These are phyloP conservation scores for Zaprionus lachaisei DNA, from an alignment of 1,140 invertebrate genomes.

Conservation along the genomic window DNA sequence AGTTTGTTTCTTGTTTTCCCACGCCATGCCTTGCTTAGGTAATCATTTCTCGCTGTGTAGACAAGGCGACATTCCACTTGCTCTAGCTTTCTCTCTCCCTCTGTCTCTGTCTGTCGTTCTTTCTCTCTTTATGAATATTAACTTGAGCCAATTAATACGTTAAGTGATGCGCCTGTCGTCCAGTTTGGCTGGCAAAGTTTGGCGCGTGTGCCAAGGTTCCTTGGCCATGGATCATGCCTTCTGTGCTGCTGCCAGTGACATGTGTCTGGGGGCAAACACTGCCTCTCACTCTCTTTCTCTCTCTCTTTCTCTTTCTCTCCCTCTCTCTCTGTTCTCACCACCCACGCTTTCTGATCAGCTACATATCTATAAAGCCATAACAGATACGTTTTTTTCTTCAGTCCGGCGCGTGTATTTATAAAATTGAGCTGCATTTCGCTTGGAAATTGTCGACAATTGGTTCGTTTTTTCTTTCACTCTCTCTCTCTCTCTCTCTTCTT, in stretches of 20 bases:
- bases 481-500: background rate
- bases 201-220: slow-evolving; percentile 73
- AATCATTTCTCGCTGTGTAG: background rate
- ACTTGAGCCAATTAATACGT: slow-evolving; percentile 80
- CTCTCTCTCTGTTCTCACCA: background rate
- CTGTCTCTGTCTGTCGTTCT: background rate
- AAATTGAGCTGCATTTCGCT: slow-evolving; percentile 31
- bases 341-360: background rate
- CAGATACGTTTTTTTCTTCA: slow-evolving; percentile 3
- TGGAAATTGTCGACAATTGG: slow-evolving; percentile 40
- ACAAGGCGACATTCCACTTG: background rate
- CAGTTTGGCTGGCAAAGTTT: slow-evolving; percentile 32
- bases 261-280: slow-evolving; percentile 45
- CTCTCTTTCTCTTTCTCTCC: background rate
- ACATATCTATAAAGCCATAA: background rate
- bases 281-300: slow-evolving; percentile 1
- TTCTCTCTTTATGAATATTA: slow-evolving; percentile 62
- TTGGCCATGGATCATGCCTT: slow-evolving; percentile 27
- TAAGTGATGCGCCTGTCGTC: slow-evolving; percentile 67
- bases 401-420: slow-evolving; percentile 27
- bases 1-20: background rate
- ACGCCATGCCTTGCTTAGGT: background rate
- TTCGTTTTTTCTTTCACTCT: background rate
- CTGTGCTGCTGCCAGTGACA: slow-evolving; percentile 30
- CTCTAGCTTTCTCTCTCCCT: background rate